Conservation (phyloP, 2,797 vertebrate species). For the Typhlichthys subterraneus region DNA sequence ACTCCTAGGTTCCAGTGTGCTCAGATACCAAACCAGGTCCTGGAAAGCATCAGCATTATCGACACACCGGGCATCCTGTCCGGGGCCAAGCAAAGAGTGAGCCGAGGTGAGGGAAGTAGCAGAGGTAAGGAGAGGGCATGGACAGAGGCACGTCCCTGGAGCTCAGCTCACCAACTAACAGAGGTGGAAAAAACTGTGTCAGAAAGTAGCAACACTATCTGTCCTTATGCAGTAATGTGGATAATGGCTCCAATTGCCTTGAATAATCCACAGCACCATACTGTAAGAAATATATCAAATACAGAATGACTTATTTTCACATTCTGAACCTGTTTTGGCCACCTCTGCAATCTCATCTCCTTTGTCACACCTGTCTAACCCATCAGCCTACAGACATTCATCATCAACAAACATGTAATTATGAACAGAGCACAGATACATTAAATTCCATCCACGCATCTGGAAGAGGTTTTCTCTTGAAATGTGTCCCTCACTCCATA, state of each 20-base stretch:
- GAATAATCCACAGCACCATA: too few relatives aligned
- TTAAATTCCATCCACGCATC: slow-evolving; percentile 33
- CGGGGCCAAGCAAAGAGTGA: slow-evolving; percentile 89
- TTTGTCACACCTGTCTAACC: slow-evolving; percentile 61
- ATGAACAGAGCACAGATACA: slow-evolving; percentile 27
- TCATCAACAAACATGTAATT: slow-evolving; percentile 42
- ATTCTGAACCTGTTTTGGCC: too few relatives aligned
- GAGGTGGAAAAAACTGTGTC: too few relatives aligned
- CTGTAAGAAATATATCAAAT: too few relatives aligned
- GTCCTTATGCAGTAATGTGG: too few relatives aligned
- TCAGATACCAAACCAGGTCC: slow-evolving; percentile 88
- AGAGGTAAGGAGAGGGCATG: slow-evolving; percentile 68
- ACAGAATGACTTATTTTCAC: too few relatives aligned
- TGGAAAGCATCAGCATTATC: slow-evolving; percentile 94
- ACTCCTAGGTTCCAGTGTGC: slow-evolving; percentile 86
- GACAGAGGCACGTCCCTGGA: slow-evolving; percentile 47
- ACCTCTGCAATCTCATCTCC: slow-evolving; percentile 31
- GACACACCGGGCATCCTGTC: slow-evolving; percentile 88
- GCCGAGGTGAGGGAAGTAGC: slow-evolving; percentile 79
- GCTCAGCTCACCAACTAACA: slow-evolving; percentile 48
- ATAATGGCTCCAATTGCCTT: too few relatives aligned
- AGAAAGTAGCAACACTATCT: too few relatives aligned
- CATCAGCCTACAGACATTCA: slow-evolving; percentile 49
- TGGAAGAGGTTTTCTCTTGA: slow-evolving; percentile 38
- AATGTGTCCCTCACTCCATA: slow-evolving; percentile 20